Percentiles rank a stretch among this genome's conserved stretches.
These are phyloP conservation scores for Pungitius pungitius DNA, from an alignment of 2,113 vertebrate genomes.

Conservation along the genomic window DNA sequence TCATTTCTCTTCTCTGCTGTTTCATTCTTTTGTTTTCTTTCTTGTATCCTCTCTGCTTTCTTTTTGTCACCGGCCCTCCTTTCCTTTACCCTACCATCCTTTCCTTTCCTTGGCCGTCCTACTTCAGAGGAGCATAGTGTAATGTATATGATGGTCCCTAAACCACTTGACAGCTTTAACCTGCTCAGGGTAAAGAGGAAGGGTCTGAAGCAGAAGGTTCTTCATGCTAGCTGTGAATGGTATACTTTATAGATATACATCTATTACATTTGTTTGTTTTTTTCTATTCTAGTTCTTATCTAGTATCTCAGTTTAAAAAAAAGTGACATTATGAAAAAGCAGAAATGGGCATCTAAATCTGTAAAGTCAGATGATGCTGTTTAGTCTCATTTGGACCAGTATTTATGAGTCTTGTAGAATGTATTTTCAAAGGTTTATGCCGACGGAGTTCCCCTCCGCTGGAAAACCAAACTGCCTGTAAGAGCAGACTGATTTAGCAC, in stretches of 20 bases:
- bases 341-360: neutral
- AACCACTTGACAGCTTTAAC: conserved; percentile 91
- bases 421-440: neutral
- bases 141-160: conserved; percentile 91
- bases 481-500: neutral
- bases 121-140: conserved; percentile 90
- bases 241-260: conserved; percentile 54
- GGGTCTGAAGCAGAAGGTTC: conserved; percentile 90
- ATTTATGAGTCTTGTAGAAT: neutral
- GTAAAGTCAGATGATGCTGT: neutral
- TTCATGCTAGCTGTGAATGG: conserved; percentile 90
- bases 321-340: neutral
- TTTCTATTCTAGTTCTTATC: neutral
- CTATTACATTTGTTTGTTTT: neutral
- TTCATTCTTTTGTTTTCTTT: neutral
- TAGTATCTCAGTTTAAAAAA: neutral
- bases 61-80: neutral
- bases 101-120: conserved; percentile 36
- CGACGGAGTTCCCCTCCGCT: neutral
- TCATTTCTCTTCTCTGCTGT: conserved; percentile 21
- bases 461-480: neutral
- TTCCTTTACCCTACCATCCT: neutral
- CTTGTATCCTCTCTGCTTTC: neutral
- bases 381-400: neutral
- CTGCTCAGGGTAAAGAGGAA: conserved; percentile 91